Conservation (phyloP, 2,888 invertebrate genomes). For the Silvanus unidentatus region DNA sequence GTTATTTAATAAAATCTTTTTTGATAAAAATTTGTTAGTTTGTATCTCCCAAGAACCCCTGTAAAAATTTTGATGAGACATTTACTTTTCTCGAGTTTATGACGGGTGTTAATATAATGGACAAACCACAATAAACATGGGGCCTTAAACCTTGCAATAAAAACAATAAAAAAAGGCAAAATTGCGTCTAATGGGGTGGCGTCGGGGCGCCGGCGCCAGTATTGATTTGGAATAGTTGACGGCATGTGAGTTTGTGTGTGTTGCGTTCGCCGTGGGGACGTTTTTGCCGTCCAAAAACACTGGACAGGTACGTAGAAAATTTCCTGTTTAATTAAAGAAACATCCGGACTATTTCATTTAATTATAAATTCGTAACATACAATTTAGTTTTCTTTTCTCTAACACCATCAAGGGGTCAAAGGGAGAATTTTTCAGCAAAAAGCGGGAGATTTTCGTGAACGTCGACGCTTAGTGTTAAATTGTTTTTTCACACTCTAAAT, state of each 20-base stretch:
- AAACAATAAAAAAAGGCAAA: background rate
- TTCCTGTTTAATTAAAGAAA: background rate
- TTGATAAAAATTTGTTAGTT: background rate
- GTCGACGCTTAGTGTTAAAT: too few species aligned
- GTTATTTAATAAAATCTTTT: constrained; percentile 14
- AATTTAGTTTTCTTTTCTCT: too few species aligned
- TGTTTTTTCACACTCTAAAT: too few species aligned
- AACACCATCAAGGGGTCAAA: too few species aligned
- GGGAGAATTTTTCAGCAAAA: too few species aligned
- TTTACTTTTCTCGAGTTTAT: too few species aligned
- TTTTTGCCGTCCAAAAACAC: constrained; percentile 30
- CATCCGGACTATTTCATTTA: background rate
- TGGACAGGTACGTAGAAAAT: constrained; percentile 35
- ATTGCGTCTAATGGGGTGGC: constrained; percentile 1
- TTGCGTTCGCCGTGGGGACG: constrained; percentile 34
- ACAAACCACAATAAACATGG: too few species aligned
- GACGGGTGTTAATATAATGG: background rate
- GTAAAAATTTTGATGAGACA: too few species aligned
- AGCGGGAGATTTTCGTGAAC: too few species aligned
- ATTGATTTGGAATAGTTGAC: constrained; percentile 37
- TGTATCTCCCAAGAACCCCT: too few species aligned
- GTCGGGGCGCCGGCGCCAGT: constrained; percentile 39
- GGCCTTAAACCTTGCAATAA: background rate
- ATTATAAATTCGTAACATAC: too few species aligned
- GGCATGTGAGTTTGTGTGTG: constrained; percentile 38